phyloP scores from a whole-genome alignment of 2,113 vertebrate genomes.

The Ammodytes marinus region DNA sequence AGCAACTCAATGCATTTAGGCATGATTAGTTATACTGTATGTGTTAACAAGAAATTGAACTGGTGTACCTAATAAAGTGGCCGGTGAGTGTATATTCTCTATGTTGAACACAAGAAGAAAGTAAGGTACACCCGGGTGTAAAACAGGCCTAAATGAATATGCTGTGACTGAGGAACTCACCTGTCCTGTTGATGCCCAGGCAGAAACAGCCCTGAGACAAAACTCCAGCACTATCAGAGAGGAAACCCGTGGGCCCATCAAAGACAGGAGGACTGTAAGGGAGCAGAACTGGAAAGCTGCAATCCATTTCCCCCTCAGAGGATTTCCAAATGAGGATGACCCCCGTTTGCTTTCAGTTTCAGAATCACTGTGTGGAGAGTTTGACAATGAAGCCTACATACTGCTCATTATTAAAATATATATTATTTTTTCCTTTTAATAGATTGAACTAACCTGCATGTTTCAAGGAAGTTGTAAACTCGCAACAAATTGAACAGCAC shows the following conservation, averaged over 20 bases:
- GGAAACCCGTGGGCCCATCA: constrained; percentile 85
- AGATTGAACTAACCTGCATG: constrained; percentile 85
- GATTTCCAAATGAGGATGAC: background rate
- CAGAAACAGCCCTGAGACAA: constrained; percentile 86
- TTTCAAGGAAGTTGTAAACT: constrained; percentile 86
- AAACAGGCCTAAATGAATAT: background rate
- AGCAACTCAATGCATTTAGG: no score
- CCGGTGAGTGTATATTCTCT: background rate
- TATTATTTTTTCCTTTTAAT: background rate
- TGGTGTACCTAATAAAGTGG: no score
- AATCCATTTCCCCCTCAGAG: constrained; percentile 69
- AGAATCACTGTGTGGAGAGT: constrained; percentile 47
- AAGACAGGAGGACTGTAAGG: constrained; percentile 80
- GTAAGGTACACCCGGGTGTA: background rate
- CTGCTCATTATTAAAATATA: background rate
- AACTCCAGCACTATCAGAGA: constrained; percentile 92
- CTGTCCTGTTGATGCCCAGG: constrained; percentile 77
- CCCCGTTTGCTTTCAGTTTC: constrained; percentile 27
- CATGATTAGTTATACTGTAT: no score
- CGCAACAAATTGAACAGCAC: constrained; percentile 88
- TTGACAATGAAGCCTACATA: background rate
- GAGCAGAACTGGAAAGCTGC: constrained; percentile 76
- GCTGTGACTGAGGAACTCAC: constrained; percentile 73
- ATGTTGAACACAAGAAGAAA: background rate
- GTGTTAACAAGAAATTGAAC: no score